These are phyloP conservation scores for Drosophila funebris DNA, from an alignment of 1,140 invertebrate species.

Conservation along the genomic window DNA sequence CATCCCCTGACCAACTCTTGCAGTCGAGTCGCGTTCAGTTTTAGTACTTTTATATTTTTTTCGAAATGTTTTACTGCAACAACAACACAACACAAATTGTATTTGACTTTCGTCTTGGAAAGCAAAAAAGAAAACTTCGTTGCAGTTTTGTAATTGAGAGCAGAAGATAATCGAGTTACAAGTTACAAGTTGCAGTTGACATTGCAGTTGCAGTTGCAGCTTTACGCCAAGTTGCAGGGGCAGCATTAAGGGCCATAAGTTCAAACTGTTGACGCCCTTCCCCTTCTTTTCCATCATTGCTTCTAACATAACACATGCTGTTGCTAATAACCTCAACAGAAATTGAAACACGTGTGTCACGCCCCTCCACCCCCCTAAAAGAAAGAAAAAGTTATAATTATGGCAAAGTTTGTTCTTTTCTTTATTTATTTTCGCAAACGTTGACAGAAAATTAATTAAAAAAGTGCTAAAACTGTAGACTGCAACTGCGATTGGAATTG, in stretches of 20 bases:
- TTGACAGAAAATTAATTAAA: conserved; percentile 81
- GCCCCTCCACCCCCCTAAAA: no score
- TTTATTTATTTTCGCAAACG: conserved; percentile 60
- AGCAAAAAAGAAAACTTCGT: conserved; percentile 22
- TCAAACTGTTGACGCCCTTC: conserved; percentile 6
- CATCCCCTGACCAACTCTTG: no score
- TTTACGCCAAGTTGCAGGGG: neutral
- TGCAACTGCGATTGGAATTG: conserved; percentile 22
- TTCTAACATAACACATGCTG: conserved; percentile 46
- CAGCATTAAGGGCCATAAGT: conserved; percentile 22
- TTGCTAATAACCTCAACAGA: conserved; percentile 61
- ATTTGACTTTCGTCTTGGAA: conserved; percentile 10
- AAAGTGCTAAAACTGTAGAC: conserved; percentile 51
- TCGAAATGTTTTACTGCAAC: neutral
- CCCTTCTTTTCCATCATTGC: conserved; percentile 1
- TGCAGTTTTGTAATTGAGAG: conserved; percentile 35
- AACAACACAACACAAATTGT: conserved; percentile 30
- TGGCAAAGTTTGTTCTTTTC: conserved; percentile 26
- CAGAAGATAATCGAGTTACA: conserved; percentile 46
- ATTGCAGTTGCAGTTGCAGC: neutral
- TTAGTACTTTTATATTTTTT: neutral
- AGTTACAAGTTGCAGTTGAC: conserved; percentile 16
- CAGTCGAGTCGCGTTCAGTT: neutral
- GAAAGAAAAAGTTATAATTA: conserved; percentile 57
- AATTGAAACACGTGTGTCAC: conserved; percentile 44